Percentiles rank a stretch among this genome's conserved stretches.
Evolutionary conservation across 2,113 vertebrate species (phyloP).

Genomic region (Epinephelus fuscoguttatus): DNA sequence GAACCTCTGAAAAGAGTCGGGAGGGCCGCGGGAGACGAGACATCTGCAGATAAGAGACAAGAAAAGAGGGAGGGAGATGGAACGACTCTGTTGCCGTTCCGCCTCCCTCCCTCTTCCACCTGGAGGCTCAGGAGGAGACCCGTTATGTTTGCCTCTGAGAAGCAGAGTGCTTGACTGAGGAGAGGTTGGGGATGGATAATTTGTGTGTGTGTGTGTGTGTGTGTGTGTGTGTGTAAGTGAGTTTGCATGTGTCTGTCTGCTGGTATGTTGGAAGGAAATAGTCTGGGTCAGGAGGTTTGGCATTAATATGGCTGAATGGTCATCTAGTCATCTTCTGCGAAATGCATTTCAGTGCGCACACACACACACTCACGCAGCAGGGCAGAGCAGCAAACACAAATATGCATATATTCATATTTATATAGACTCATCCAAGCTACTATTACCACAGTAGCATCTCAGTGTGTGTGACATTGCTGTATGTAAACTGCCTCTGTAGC

Average conservation of each 20-base stretch:
- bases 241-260: background rate
- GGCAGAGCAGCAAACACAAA: background rate
- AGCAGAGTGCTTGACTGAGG: background rate
- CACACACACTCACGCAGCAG: background rate
- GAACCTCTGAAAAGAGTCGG: slow-evolving; percentile 39
- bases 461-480: background rate
- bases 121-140: slow-evolving; percentile 34
- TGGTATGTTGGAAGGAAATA: slow-evolving; percentile 8
- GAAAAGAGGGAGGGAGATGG: slow-evolving; percentile 28
- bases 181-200: background rate
- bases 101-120: slow-evolving; percentile 14
- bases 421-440: background rate
- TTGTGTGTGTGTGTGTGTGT: slow-evolving; percentile 9
- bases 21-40: slow-evolving; percentile 29
- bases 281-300: slow-evolving; percentile 11
- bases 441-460: background rate
- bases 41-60: slow-evolving; percentile 64
- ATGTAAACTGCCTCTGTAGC: background rate
- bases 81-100: background rate
- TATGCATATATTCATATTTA: background rate
- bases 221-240: background rate
- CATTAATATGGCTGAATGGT: slow-evolving; percentile 7
- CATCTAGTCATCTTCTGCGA: slow-evolving; percentile 8
- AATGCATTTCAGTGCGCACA: background rate
- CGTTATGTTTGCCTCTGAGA: slow-evolving; percentile 16